Conservation (phyloP, 2,888 invertebrate species). For the Cheilosia grossa region DNA sequence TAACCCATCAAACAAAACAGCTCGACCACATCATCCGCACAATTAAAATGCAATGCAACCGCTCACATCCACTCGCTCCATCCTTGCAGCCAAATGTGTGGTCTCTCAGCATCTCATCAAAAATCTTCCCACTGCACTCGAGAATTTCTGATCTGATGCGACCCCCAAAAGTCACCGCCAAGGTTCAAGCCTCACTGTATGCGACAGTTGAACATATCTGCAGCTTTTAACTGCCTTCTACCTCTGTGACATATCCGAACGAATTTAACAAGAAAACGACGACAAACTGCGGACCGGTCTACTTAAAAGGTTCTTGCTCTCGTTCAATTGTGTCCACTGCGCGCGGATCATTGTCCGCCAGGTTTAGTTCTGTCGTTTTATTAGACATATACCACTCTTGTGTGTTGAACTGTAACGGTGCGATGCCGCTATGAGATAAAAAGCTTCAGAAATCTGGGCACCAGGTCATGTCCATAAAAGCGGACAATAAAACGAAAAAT, state of each 20-base stretch:
- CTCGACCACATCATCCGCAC: background rate
- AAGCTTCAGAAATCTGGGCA: slow-evolving; percentile 61
- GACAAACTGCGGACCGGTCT: slow-evolving; percentile 51
- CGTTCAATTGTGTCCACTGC: slow-evolving; percentile 25
- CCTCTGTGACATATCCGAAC: slow-evolving; percentile 29
- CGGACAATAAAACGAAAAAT: slow-evolving; percentile 13
- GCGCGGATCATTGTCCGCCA: slow-evolving; percentile 42
- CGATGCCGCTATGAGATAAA: slow-evolving; percentile 66
- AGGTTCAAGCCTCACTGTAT: slow-evolving; percentile 51
- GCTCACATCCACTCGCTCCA: background rate
- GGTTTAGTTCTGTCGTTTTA: slow-evolving; percentile 23
- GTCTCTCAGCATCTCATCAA: slow-evolving; percentile 24
- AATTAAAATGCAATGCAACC: slow-evolving; percentile 17
- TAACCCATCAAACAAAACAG: slow-evolving; percentile 12
- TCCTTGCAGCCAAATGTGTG: slow-evolving; percentile 24
- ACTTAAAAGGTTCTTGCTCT: slow-evolving; percentile 71
- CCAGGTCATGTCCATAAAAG: slow-evolving; percentile 70
- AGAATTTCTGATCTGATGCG: slow-evolving; percentile 48
- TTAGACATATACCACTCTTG: slow-evolving; percentile 29
- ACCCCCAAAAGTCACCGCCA: slow-evolving; percentile 43
- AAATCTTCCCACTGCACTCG: slow-evolving; percentile 48
- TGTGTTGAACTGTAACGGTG: slow-evolving; percentile 62
- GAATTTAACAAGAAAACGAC: slow-evolving; percentile 48
- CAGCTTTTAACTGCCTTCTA: slow-evolving; percentile 36
- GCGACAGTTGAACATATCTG: slow-evolving; percentile 32